These are phyloP conservation scores for Paralichthys olivaceus DNA, from an alignment of 2,113 vertebrate genomes.

Conservation along the genomic window DNA sequence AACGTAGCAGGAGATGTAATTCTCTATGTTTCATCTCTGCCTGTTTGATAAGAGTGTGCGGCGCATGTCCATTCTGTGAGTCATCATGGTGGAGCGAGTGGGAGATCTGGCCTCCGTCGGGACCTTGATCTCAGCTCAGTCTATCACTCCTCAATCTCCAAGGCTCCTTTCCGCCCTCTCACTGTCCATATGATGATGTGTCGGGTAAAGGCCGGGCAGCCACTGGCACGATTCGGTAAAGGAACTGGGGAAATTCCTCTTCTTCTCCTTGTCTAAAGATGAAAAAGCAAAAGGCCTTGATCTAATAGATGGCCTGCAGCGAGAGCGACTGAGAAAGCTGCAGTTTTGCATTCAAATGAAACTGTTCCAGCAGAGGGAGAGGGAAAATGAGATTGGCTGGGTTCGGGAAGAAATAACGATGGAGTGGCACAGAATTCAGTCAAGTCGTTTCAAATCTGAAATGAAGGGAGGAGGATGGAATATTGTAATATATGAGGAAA, in stretches of 20 bases:
- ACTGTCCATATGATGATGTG: slow-evolving; percentile 64
- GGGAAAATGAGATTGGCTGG: slow-evolving; percentile 59
- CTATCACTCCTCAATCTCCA: slow-evolving; percentile 55
- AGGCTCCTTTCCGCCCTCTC: slow-evolving; percentile 40
- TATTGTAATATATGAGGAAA: neutral
- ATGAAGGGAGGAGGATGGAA: neutral
- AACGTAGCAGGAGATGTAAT: slow-evolving; percentile 36
- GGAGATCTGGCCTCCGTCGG: slow-evolving; percentile 55
- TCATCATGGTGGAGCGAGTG: slow-evolving; percentile 63
- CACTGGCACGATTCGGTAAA: slow-evolving; percentile 49
- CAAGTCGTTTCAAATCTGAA: slow-evolving; percentile 18
- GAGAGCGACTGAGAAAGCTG: slow-evolving; percentile 46
- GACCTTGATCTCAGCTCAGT: slow-evolving; percentile 65
- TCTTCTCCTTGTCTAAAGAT: slow-evolving; percentile 57
- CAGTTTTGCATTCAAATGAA: slow-evolving; percentile 69
- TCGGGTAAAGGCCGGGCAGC: slow-evolving; percentile 42
- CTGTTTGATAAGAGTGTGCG: slow-evolving; percentile 28
- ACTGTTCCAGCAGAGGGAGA: slow-evolving; percentile 52
- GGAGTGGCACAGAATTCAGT: neutral
- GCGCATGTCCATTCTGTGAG: slow-evolving; percentile 51
- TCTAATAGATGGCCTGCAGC: slow-evolving; percentile 61
- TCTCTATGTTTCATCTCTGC: slow-evolving; percentile 1
- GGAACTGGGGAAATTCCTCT: slow-evolving; percentile 45
- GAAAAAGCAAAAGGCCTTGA: slow-evolving; percentile 61
- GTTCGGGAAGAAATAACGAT: slow-evolving; percentile 28